A percentile compares a stretch with the other conserved stretches of the same genome.
phyloP scores from a whole-genome alignment of 35 echinoderm and acorn worm genomes.

The Eucidaris tribuloides region DNA sequence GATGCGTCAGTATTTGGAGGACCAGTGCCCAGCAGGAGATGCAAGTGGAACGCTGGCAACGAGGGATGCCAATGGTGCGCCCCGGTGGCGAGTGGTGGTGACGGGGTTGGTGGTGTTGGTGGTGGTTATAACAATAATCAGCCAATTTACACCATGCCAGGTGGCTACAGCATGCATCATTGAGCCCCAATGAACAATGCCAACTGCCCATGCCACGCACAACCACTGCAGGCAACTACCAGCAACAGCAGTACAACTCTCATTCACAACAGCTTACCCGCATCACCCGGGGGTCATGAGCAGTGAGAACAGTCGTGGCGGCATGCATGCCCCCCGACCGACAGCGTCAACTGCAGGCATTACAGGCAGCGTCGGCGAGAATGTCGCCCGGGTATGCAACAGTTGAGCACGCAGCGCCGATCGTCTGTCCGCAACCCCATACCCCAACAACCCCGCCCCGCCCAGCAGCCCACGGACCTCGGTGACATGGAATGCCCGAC shows the following conservation, averaged over 20 bases:
- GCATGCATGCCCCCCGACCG: not conserved
- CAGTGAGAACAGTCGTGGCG: not conserved
- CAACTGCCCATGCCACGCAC: not conserved
- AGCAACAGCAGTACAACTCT: not conserved
- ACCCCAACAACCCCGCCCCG: not conserved
- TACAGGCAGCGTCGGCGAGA: constrained; percentile 57
- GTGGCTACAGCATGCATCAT: not conserved
- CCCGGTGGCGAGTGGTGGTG: not conserved
- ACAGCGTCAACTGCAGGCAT: constrained; percentile 17
- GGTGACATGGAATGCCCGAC: constrained; percentile 49
- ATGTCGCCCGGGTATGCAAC: constrained; percentile 94
- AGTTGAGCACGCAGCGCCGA: constrained; percentile 81
- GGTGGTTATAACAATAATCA: constrained; percentile 5
- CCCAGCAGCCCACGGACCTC: not conserved
- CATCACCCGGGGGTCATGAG: not conserved
- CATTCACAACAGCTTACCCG: not conserved
- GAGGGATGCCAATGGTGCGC: not conserved
- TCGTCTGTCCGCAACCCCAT: not conserved
- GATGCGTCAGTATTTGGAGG: constrained; percentile 51
- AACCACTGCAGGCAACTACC: constrained; percentile 10
- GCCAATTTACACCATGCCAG: constrained; percentile 38
- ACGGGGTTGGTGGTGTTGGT: too few species aligned
- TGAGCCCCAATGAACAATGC: not conserved
- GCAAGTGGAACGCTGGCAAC: not conserved
- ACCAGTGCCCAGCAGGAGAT: constrained; percentile 52